phyloP scores from a whole-genome alignment of 2,888 invertebrate genomes.

The Meiosimyza decipiens region DNA sequence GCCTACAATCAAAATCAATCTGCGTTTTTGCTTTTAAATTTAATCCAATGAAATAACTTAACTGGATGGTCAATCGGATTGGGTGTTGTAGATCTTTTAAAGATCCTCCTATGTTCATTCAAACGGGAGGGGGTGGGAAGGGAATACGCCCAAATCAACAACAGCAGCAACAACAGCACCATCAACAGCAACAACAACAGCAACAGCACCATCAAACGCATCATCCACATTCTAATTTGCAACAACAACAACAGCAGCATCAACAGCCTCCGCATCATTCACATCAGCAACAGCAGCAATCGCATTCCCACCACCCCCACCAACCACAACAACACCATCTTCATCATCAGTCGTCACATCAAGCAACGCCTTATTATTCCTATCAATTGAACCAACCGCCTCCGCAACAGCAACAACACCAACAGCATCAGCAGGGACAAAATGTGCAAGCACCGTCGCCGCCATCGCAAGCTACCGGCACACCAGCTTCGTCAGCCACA shows the following conservation, averaged over 20 bases:
- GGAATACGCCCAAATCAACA: conserved; percentile 56
- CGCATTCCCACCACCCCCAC: conserved; percentile 31
- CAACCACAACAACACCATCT: conserved; percentile 44
- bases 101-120: conserved; percentile 63
- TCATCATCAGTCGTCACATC: conserved; percentile 43
- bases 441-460: conserved; percentile 40
- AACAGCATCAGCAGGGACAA: conserved; percentile 39
- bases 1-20: conserved; percentile 19
- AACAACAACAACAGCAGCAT: conserved; percentile 48
- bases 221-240: conserved; percentile 46
- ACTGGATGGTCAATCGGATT: background rate
- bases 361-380: conserved; percentile 32
- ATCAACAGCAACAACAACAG: conserved; percentile 47
- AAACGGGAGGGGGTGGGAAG: conserved; percentile 66
- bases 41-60: background rate
- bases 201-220: conserved; percentile 53
- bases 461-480: conserved; percentile 33
- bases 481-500: background rate
- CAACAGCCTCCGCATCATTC: conserved; percentile 45
- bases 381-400: conserved; percentile 43
- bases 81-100: conserved; percentile 54
- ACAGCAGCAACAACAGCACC: conserved; percentile 55
- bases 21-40: background rate
- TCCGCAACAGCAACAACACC: conserved; percentile 23
- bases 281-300: conserved; percentile 39